Conservation (phyloP, 2,113 vertebrate genomes). For the Chascanopsetta lugubris region DNA sequence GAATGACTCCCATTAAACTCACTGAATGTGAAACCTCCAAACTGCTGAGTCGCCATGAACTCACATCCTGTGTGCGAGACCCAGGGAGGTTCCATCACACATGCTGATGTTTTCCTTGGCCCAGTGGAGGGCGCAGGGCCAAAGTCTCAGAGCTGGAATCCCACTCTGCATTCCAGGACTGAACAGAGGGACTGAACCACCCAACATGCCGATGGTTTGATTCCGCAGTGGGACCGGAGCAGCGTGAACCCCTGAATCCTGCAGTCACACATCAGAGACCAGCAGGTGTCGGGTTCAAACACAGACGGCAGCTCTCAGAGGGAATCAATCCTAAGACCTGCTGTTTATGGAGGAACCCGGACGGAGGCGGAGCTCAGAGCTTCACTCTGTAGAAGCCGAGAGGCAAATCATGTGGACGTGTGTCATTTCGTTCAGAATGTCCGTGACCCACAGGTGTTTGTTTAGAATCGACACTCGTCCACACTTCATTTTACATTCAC, state of each 20-base stretch:
- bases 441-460: not conserved
- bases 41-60: not conserved
- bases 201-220: not conserved
- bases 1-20: not conserved
- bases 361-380: not conserved
- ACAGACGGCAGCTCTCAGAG: not conserved
- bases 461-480: too few species aligned
- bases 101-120: not conserved
- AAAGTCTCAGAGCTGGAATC: not conserved
- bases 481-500: too few species aligned
- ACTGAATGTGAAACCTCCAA: not conserved
- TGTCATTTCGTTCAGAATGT: not conserved
- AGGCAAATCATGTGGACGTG: slow-evolving; percentile 1
- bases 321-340: not conserved
- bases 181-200: not conserved
- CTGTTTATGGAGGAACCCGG: not conserved
- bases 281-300: slow-evolving; percentile 14
- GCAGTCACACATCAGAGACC: not conserved
- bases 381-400: slow-evolving; percentile 15
- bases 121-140: not conserved
- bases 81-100: not conserved
- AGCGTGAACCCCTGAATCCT: not conserved
- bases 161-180: not conserved
- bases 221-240: not conserved
- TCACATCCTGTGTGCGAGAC: not conserved